A percentile compares a stretch with the other conserved stretches of the same genome.
Conservation (phyloP, 2,888 invertebrate genomes). For the Nesidiocoris tenuis region DNA sequence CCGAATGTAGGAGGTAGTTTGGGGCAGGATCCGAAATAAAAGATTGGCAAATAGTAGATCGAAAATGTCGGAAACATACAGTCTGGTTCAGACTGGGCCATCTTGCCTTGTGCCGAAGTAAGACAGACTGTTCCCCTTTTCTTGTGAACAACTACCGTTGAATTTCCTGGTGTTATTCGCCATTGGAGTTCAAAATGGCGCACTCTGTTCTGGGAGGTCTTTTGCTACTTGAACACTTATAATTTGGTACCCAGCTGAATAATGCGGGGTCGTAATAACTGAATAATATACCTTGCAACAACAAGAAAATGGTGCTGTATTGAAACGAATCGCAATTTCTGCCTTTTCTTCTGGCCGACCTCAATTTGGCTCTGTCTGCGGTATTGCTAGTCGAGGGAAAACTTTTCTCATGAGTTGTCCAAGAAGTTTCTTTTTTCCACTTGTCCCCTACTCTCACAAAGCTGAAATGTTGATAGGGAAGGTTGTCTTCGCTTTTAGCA, state of each 20-base stretch:
- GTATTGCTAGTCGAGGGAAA: neutral
- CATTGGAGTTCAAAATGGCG: too few relatives aligned
- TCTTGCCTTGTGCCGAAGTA: too few relatives aligned
- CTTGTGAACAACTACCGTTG: too few relatives aligned
- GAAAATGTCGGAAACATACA: neutral
- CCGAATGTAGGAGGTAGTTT: neutral
- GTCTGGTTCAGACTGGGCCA: neutral
- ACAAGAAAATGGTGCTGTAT: too few relatives aligned
- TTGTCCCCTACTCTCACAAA: neutral
- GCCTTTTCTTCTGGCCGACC: neutral
- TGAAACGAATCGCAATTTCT: too few relatives aligned
- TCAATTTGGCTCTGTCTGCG: neutral
- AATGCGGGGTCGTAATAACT: too few relatives aligned
- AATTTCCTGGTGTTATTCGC: too few relatives aligned
- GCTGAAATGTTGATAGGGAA: neutral
- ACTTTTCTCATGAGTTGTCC: neutral
- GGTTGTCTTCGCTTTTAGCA: neutral
- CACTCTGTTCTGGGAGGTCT: too few relatives aligned
- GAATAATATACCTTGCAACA: too few relatives aligned
- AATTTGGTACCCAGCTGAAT: too few relatives aligned
- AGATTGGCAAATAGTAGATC: neutral
- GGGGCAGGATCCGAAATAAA: neutral
- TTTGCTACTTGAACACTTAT: too few relatives aligned
- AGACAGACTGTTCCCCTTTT: too few relatives aligned
- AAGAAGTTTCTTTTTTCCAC: neutral